Evolutionary conservation across 2,797 vertebrate species (phyloP), one percentile per base, ranked within the genome.

Genomic region (Phoebastria nigripes): DNA sequence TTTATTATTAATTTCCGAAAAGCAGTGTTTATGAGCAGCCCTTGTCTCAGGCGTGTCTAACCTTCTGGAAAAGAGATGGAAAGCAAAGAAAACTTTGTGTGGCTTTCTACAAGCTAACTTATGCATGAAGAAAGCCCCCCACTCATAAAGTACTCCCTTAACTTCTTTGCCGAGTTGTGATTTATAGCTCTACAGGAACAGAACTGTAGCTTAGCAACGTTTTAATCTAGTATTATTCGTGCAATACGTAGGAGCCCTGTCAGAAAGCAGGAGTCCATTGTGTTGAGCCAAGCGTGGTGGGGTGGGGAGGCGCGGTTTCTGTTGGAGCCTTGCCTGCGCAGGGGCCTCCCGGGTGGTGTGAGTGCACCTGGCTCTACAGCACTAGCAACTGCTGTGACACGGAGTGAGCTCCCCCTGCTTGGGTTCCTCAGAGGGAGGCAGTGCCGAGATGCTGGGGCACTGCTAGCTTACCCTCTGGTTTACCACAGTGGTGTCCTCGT

Each of bases 371-470:
- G 35, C 46, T 55, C 11, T 54, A 8, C 74, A 59, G 28, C n/a
- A 17, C 0, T 0, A 29, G 44, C 51, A 2, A 0, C 63, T 35
- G 74, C 35, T 1, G 2, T 28, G 44, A 0, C 47, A 15, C 0
- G 0, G 63, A 41, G 49, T 1, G 3, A 89, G 73, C 31, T 83
- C 7, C 37, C 14, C 35, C 15, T 46, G 54, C 52, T 44, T 1
- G 2, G 8, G 8, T 25, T 51, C 8, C 54, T 55, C 49, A 7
- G 76, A 56, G 49, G 35, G 61, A 46, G 39, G 39, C 65, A 78
- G 61, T 72, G 69, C 46, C 2, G 4, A 47, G 35, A 3, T 31
- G 39, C 61, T 78, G 70, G 9, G 24, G 20, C 51, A 1, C 58
- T 77, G 41, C 33, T 66, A 12, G 13, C 3, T 55, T 35, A 18